A percentile compares a stretch with the other conserved stretches of the same genome.
Evolutionary conservation across 2,888 invertebrate genomes (phyloP).

Genomic region (Macaria notata): DNA sequence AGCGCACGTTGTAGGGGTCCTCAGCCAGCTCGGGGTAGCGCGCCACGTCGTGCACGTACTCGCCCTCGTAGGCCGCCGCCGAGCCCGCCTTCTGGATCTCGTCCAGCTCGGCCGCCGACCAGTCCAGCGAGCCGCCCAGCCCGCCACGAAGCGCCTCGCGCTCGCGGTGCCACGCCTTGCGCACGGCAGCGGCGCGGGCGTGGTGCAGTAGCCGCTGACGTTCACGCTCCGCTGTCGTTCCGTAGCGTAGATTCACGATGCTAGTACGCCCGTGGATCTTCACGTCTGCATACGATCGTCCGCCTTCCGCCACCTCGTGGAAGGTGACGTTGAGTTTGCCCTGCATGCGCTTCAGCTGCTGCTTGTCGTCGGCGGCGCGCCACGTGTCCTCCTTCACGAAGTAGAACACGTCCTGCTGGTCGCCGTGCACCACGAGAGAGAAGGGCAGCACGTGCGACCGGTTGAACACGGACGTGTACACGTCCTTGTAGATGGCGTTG

Average conservation of each 20-base stretch:
- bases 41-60: slow-evolving; percentile 95
- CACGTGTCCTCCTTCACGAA: slow-evolving; percentile 96
- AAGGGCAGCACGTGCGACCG: slow-evolving; percentile 93
- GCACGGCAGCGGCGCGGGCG: slow-evolving; percentile 92
- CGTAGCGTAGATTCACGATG: slow-evolving; percentile 96
- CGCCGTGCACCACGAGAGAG: slow-evolving; percentile 93
- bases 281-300: slow-evolving; percentile 90
- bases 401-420: slow-evolving; percentile 95
- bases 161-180: slow-evolving; percentile 97
- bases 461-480: slow-evolving; percentile 96
- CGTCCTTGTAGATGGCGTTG: slow-evolving; percentile 94
- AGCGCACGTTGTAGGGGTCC: slow-evolving; percentile 96
- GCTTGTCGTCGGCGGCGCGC: slow-evolving; percentile 94
- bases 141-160: slow-evolving; percentile 91
- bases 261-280: slow-evolving; percentile 95
- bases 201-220: slow-evolving; percentile 94
- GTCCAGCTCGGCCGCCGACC: slow-evolving; percentile 94
- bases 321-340: slow-evolving; percentile 95
- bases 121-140: slow-evolving; percentile 89
- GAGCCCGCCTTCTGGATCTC: slow-evolving; percentile 93
- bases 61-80: slow-evolving; percentile 93
- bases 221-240: slow-evolving; percentile 95
- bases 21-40: slow-evolving; percentile 96
- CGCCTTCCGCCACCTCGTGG: slow-evolving; percentile 91
- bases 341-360: slow-evolving; percentile 93